Evolutionary conservation across 2,113 vertebrate species (phyloP).

Genomic region (Sphaerodactylus townsendi): DNA sequence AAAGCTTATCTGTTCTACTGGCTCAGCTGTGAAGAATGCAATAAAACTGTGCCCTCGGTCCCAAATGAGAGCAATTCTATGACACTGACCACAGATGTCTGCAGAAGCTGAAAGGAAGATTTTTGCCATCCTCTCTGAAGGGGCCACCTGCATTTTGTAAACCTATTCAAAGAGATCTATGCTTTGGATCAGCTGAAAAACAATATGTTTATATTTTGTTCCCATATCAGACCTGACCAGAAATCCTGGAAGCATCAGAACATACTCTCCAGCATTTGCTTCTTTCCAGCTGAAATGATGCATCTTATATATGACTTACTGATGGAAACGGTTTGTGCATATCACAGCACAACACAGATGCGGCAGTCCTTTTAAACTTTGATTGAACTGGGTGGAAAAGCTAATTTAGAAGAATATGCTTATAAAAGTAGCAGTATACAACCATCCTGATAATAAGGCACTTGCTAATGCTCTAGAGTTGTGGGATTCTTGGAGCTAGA

Average conservation of each 20-base stretch:
- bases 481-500: background rate
- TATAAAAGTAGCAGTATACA: background rate
- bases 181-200: background rate
- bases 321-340: background rate
- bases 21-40: too few relatives aligned
- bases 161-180: background rate
- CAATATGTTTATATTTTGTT: background rate
- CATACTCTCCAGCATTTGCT: background rate
- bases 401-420: background rate
- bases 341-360: conserved; percentile 35
- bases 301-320: background rate
- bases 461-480: background rate
- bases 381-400: background rate
- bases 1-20: background rate
- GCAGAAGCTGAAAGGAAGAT: background rate
- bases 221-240: background rate
- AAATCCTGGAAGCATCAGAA: background rate
- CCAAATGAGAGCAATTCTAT: too few relatives aligned
- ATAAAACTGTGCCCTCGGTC: too few relatives aligned
- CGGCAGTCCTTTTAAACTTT: conserved; percentile 14
- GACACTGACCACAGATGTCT: background rate
- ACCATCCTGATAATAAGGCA: conserved; percentile 17
- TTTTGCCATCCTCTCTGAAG: background rate
- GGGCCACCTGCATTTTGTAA: background rate
- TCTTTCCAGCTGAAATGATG: background rate